A percentile compares a stretch with the other conserved stretches of the same genome.
Conservation (phyloP, 2,797 vertebrate species). For the Periophthalmus magnuspinnatus region DNA sequence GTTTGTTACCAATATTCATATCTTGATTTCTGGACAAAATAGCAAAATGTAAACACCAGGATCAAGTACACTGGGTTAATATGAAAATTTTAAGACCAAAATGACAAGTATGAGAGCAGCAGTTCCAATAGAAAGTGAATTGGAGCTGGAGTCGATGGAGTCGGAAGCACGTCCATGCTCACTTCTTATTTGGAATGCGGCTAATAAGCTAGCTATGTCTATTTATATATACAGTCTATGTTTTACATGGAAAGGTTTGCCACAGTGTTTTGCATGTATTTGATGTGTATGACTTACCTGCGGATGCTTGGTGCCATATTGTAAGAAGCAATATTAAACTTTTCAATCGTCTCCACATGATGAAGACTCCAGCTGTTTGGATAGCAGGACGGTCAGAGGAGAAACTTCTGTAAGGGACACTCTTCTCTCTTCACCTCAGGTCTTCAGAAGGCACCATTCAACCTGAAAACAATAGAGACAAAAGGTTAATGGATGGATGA, state of each 20-base stretch:
- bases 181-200: too few relatives aligned
- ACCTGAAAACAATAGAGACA: conserved; percentile 62
- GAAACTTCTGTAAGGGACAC: not conserved
- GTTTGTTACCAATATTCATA: too few relatives aligned
- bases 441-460: conserved; percentile 43
- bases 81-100: too few relatives aligned
- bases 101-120: too few relatives aligned
- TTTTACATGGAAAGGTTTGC: not conserved
- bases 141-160: too few relatives aligned
- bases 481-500: conserved; percentile 31
- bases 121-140: too few relatives aligned
- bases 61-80: too few relatives aligned
- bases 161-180: too few relatives aligned
- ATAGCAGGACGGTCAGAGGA: conserved; percentile 16
- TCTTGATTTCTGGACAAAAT: too few relatives aligned
- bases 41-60: too few relatives aligned
- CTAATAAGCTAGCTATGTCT: too few relatives aligned
- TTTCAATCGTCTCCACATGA: conserved; percentile 57
- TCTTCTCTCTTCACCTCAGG: conserved; percentile 1
- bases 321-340: conserved; percentile 59
- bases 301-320: conserved; percentile 59
- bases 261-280: not conserved
- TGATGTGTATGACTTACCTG: conserved; percentile 66
- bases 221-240: too few relatives aligned
- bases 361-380: conserved; percentile 35